Evolutionary conservation across 2,113 vertebrate species (phyloP).

Genomic region (Circaetus cinerascens): DNA sequence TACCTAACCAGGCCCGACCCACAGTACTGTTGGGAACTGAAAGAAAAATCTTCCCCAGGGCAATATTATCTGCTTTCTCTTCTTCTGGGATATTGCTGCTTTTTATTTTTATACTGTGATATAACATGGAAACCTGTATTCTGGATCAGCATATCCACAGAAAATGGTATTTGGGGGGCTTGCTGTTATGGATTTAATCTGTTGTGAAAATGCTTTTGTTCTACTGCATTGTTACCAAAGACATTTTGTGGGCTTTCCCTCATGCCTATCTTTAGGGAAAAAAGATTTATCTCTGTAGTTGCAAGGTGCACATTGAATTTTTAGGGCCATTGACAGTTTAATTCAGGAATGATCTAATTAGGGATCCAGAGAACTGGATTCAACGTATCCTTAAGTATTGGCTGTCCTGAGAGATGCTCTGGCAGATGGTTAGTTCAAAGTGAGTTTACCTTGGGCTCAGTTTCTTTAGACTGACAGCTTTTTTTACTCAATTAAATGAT

Average conservation of each 20-base stretch:
- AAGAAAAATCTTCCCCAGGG: background rate
- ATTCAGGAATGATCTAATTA: conserved; percentile 78
- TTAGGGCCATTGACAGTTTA: conserved; percentile 64
- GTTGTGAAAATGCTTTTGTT: conserved; percentile 1
- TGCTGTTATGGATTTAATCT: conserved; percentile 30
- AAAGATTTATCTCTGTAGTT: conserved; percentile 52
- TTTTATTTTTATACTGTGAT: background rate
- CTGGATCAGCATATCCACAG: background rate
- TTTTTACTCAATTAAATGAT: conserved; percentile 80
- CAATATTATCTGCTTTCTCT: background rate
- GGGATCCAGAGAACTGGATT: conserved; percentile 60
- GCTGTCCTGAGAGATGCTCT: conserved; percentile 73
- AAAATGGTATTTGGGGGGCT: background rate
- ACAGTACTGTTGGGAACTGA: background rate
- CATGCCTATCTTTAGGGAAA: conserved; percentile 35
- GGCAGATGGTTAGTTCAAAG: conserved; percentile 80
- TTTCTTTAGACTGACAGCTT: conserved; percentile 78
- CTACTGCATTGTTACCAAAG: background rate
- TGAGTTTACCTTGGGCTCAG: conserved; percentile 77
- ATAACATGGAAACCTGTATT: background rate
- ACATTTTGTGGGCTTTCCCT: background rate
- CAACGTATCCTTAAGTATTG: conserved; percentile 64
- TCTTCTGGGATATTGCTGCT: background rate
- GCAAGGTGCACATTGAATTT: conserved; percentile 43
- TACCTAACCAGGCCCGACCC: background rate